Evolutionary conservation across 2,797 vertebrate genomes (phyloP), one percentile per base, ranked within the genome.

Genomic region (Oryzias sinensis): DNA sequence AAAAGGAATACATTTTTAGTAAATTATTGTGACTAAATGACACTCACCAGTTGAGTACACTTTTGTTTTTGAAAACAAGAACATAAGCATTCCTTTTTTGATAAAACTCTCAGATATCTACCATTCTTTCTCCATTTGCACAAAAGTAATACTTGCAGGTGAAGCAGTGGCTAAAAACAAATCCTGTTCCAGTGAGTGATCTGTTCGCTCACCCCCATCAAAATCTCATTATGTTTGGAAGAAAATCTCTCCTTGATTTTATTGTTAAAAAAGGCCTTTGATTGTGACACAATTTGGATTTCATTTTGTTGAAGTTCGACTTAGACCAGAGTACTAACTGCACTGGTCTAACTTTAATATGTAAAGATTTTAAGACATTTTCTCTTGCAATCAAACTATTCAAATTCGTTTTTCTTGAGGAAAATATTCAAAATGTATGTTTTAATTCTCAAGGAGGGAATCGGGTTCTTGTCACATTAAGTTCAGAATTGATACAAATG

Each of bases 201-300:
- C 61, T 53, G 1, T 57, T 74, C 59, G 49, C 61, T 62, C 55
- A 52, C 67, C 52, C 53, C 13, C n/a, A 17, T 74, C 56, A 65
- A 57, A 70, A 69, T 78, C 78, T 72, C 51, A 69, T 56, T 59
- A 50, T 65, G 66, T 56, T 51, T 56, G 74, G 66, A 49, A 70
- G 60, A 77, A 73, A 58, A 68, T 73, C 48, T 40, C 44, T 65
- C 16, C n/a, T 41, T 68, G 40, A 51, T 33, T 18, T 18, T 51
- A 16, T 42, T 78, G 64, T 69, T 33, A 3, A 71, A 61, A 74
- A 33, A 57, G 29, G 64, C 56, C 27, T 68, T 53, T 54, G 43
- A 70, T 75, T 58, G 43, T 69, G 68, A 76, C 59, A 2, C 55
- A 49, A 76, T 80, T 62, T 76, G 24, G 48, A 68, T 75, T 76